Base-by-base conservation (phyloP, 2,888 invertebrate genomes). In the Thereva unica region DNA sequence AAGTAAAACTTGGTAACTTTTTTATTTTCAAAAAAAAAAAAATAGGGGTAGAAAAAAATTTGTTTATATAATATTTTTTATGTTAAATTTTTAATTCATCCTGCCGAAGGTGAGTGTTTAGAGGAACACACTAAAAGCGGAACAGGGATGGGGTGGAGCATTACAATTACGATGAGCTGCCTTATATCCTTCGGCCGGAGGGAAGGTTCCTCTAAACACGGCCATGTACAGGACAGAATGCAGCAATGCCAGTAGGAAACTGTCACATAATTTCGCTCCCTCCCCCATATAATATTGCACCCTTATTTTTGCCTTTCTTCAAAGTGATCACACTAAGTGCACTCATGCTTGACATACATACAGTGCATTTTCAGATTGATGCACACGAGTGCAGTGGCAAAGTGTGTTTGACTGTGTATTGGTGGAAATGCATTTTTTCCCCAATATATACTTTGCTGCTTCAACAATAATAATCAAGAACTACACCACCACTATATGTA, bases 271-370 rank as follows among this genome's bases (percentile, higher is more conserved):
- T 64, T 64, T 44, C 35, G 9, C 64, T 53, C 64, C 64, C 64
- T 53, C 53, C 23, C 23, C 23, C 23, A 23, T 23, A 23, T 23
- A 23, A 23, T 23, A 42, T 35, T 34, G 64, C 53, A 52, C 53
- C 64, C 53, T 67, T 55, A 57, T 64, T 64, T 67, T 55, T 23
- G 50, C 55, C 37, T 53, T 66, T 57, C 59, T 65, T 57, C 68
- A 61, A 66, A 66, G 66, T 63, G 66, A 66, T 68, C 66, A 63
- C 52, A 66, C 68, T 66, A 66, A 63, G 66, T 68, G 68, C 66
- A 68, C 68, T 66, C 66, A 68, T 68, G 68, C 68, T 68, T 68
- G 68, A 66, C 68, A 68, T 66, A 68, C 68, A 68, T 68, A 56
- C 59, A 68, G 52, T 23, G 23, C 6, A n/a, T 6, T 6, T 34